Percentiles rank a stretch among this genome's conserved stretches.
phyloP scores from a whole-genome alignment of 2,113 vertebrate genomes.

The Pelusios castaneus region DNA sequence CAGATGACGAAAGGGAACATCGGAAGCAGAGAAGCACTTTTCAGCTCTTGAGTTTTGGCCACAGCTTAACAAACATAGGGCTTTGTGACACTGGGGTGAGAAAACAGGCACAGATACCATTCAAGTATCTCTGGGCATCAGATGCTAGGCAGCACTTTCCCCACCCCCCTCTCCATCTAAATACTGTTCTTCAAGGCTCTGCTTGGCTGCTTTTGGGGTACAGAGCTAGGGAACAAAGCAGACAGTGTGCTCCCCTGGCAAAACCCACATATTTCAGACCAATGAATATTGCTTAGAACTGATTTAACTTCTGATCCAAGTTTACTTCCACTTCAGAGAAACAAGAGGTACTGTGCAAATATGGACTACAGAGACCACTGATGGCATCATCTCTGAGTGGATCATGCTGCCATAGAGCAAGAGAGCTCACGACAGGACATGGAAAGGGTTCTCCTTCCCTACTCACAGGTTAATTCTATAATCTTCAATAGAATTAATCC shows the following conservation, averaged over 20 bases:
- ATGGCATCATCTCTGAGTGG: accelerated
- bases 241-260: accelerated
- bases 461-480: background rate
- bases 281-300: background rate
- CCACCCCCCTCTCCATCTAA: accelerated
- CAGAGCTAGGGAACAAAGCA: background rate
- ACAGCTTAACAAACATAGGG: accelerated
- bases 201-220: background rate
- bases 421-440: background rate
- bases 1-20: background rate
- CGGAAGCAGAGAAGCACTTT: accelerated
- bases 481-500: background rate
- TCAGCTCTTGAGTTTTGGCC: accelerated
- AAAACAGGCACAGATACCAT: accelerated
- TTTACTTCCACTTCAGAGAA: background rate
- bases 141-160: background rate
- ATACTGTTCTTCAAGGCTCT: accelerated
- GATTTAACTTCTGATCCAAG: accelerated
- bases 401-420: background rate
- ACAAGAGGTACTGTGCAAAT: background rate
- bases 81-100: accelerated
- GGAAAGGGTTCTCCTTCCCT: background rate
- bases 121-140: background rate
- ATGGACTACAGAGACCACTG: background rate
- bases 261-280: accelerated